phyloP scores from a whole-genome alignment of 1,140 invertebrate species.

The Aphelenchoides besseyi region DNA sequence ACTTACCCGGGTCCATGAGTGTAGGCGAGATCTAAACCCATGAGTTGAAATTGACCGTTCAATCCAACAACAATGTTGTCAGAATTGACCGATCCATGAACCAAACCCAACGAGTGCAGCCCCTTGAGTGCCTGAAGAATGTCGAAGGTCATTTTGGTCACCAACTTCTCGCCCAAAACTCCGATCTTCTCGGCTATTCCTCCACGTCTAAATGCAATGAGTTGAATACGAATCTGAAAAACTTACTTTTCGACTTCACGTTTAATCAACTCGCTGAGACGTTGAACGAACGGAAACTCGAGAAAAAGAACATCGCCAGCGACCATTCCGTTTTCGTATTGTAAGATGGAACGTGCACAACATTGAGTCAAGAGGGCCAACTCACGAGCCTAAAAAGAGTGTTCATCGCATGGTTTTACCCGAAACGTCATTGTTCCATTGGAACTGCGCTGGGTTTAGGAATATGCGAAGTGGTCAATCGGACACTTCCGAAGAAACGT shows the following conservation, averaged over 20 bases:
- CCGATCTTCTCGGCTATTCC: background rate
- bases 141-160: background rate
- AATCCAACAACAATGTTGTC: background rate
- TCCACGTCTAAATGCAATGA: background rate
- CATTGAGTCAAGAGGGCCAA: background rate
- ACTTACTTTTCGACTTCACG: background rate
- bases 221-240: background rate
- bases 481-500: background rate
- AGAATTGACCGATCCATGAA: background rate
- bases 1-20: background rate
- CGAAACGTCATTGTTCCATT: background rate
- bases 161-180: background rate
- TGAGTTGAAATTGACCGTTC: background rate
- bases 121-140: background rate
- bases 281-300: background rate
- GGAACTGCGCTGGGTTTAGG: background rate
- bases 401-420: conserved; percentile 5
- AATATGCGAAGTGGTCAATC: background rate
- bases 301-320: background rate
- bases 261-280: background rate
- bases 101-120: background rate
- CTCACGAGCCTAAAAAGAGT: background rate
- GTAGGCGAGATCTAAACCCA: background rate
- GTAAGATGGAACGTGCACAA: background rate
- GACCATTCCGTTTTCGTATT: background rate